Percentiles rank a stretch among this genome's conserved stretches.
These are phyloP conservation scores for Gadus macrocephalus DNA, from an alignment of 2,113 vertebrate genomes.

Conservation along the genomic window DNA sequence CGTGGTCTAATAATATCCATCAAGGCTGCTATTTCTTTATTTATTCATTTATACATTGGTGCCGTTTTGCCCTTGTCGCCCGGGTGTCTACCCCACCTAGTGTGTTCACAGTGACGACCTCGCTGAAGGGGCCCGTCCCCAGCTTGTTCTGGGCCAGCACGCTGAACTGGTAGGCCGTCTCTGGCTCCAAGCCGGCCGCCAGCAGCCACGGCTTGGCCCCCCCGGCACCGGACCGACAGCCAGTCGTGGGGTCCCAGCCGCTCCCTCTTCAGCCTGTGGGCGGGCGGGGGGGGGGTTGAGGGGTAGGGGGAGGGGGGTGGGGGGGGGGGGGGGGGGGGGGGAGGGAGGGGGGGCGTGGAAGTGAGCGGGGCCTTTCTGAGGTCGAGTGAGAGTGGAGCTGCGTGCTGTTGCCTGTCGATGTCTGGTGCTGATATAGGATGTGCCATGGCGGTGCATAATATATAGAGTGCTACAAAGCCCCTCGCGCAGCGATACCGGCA, in stretches of 20 bases:
- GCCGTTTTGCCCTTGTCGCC: neutral
- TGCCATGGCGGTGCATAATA: too few species aligned
- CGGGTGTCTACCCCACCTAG: conserved; percentile 79
- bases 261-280: conserved; percentile 91
- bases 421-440: too few species aligned
- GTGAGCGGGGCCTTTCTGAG: too few species aligned
- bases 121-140: conserved; percentile 96
- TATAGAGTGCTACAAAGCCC: too few species aligned
- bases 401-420: too few species aligned
- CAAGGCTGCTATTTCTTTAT: too few species aligned
- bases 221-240: conserved; percentile 86
- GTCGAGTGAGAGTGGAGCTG: too few species aligned
- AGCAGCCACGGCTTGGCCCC: conserved; percentile 86
- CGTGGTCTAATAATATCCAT: too few species aligned
- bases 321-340: conserved; percentile 7
- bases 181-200: conserved; percentile 88
- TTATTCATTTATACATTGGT: conserved; percentile 7
- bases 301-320: conserved; percentile 26
- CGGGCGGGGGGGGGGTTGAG: conserved; percentile 24
- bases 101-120: conserved; percentile 99
- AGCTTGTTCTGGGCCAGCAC: conserved; percentile 97
- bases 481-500: too few species aligned
- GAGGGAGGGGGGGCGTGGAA: neutral
- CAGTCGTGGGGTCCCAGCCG: conserved; percentile 95
- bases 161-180: conserved; percentile 98